These are phyloP conservation scores for Leptarthrus brevirostris DNA, from an alignment of 2,888 invertebrate genomes.

Conservation along the genomic window DNA sequence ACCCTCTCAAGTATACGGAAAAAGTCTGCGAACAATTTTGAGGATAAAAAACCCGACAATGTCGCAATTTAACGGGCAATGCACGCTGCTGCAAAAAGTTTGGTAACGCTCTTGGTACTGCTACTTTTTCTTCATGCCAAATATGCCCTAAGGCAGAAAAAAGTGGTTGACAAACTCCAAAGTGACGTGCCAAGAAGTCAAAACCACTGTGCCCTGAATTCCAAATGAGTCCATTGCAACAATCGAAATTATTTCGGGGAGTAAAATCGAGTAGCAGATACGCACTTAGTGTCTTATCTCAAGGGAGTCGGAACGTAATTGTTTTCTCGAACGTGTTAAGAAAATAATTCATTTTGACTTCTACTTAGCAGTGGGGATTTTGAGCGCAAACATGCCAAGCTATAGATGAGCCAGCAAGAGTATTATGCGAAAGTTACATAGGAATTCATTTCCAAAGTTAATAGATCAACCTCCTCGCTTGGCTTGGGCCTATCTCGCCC, in stretches of 20 bases:
- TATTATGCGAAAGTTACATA: background rate
- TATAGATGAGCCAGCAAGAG: background rate
- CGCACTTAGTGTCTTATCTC: conserved; percentile 3
- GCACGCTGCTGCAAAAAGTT: conserved; percentile 23
- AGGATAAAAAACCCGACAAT: conserved; percentile 40
- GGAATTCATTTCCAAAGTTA: conserved; percentile 4
- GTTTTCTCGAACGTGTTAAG: conserved; percentile 1
- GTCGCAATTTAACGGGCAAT: conserved; percentile 47
- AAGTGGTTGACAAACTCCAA: background rate
- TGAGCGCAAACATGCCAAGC: too few species aligned
- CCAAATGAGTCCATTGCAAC: conserved; percentile 12
- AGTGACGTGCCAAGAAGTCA: conserved; percentile 27
- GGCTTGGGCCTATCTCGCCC: background rate
- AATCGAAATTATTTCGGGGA: background rate
- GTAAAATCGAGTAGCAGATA: too few species aligned
- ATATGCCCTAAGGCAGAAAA: background rate
- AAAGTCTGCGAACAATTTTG: conserved; percentile 1
- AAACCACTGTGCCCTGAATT: conserved; percentile 45
- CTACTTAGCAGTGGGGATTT: too few species aligned
- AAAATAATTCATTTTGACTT: conserved; percentile 39
- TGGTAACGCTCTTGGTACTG: conserved; percentile 32
- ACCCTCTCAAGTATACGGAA: background rate
- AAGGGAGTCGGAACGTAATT: conserved; percentile 5
- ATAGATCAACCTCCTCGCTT: too few species aligned
- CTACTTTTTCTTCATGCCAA: conserved; percentile 11